Percentiles rank a stretch among this genome's conserved stretches.
Evolutionary conservation across 92 coral and sea anemone genomes (phyloP).

Genomic region (Actinernus sp.): DNA sequence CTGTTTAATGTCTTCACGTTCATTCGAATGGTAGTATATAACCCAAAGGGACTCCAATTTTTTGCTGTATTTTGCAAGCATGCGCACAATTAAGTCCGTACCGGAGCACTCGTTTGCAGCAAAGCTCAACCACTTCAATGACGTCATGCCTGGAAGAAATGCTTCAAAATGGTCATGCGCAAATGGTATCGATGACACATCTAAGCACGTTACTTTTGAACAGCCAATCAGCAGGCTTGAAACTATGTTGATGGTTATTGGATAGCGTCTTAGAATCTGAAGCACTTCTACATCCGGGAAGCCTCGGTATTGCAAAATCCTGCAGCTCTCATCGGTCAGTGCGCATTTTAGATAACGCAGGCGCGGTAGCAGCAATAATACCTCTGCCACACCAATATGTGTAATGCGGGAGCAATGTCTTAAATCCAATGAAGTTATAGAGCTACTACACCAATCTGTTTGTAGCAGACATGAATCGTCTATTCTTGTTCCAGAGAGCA

Average conservation of each 20-base stretch:
- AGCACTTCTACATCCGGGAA: constrained; percentile 57
- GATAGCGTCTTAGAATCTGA: constrained; percentile 74
- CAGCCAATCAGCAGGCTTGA: constrained; percentile 57
- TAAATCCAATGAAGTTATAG: constrained; percentile 58
- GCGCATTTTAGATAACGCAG: constrained; percentile 79
- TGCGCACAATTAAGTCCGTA: constrained; percentile 55
- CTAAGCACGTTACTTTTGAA: constrained; percentile 64
- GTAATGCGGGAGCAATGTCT: constrained; percentile 63
- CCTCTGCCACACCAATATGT: constrained; percentile 47
- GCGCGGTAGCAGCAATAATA: constrained; percentile 62
- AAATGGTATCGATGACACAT: constrained; percentile 80
- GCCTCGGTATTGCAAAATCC: constrained; percentile 31
- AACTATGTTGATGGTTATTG: constrained; percentile 72
- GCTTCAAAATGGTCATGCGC: constrained; percentile 64
- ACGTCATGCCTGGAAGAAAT: constrained; percentile 68
- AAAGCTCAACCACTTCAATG: constrained; percentile 45
- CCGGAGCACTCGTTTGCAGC: constrained; percentile 78
- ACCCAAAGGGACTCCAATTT: constrained; percentile 51
- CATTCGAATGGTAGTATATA: constrained; percentile 67
- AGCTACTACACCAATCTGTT: constrained; percentile 48
- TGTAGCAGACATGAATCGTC: constrained; percentile 23
- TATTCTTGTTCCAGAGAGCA: constrained; percentile 67
- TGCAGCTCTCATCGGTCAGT: constrained; percentile 70
- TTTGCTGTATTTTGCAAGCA: constrained; percentile 33
- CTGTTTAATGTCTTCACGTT: constrained; percentile 49